Evolutionary conservation across 2,113 vertebrate species (phyloP), one percentile per base, ranked within the genome.

Genomic region (Neoarius graeffei): DNA sequence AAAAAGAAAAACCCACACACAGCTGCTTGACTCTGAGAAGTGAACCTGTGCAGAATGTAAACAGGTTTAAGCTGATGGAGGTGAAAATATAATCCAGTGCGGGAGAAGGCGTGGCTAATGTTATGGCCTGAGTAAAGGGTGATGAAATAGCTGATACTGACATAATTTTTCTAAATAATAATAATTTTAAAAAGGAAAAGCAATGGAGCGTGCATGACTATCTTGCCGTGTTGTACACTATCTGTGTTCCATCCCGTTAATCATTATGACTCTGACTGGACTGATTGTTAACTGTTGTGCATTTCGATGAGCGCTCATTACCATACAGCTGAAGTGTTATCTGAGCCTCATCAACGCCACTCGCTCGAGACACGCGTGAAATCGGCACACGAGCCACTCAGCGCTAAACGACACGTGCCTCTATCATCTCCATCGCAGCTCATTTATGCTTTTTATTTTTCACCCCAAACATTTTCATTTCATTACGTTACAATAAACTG

Each of bases 311-410:
- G 89, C 17, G 88, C 76, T 91, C 77, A 95, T 95, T 95, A 94
- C 90, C 95, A 95, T 95, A 95, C 95, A 95, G 95, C 94, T 95
- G 94, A 95, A 93, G 93, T 90, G 92, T 93, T 90, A 90, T 87
- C 89, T 89, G 89, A 91, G 88, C 83, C 48, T 83, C 52, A 91
- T 85, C 52, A 91, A 67, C 73, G 20, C 1, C 79, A n/a, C 48
- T 35, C 83, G 82, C 79, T 74, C 59, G 64, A 91, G 90, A 93
- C 92, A 92, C 91, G 89, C 92, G 90, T 92, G 93, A 91, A 93
- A 91, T 91, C 89, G 87, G 89, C 94, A 95, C 94, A 93, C 93
- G 94, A 82, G 92, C 94, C 94, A 73, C 83, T 27, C 20, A 27
- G 25, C 64, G 15, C 48, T 59, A 27, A 59, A 57, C 54, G 13